A percentile compares a stretch with the other conserved stretches of the same genome.
Evolutionary conservation across 2,797 vertebrate genomes (phyloP).

Genomic region (Sphaeramia orbicularis): DNA sequence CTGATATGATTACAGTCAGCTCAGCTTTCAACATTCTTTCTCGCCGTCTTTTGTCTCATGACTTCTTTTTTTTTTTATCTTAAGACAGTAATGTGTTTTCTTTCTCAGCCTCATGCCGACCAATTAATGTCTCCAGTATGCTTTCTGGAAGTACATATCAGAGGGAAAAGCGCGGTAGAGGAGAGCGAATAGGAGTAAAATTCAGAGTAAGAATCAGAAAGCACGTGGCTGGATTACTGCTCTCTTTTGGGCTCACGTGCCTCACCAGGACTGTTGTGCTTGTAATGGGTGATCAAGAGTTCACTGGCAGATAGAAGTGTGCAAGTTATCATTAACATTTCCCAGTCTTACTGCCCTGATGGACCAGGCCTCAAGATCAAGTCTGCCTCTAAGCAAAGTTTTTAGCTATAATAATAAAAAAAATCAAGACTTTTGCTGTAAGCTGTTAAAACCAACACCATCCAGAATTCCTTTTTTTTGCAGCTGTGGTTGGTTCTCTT

Average conservation of each 20-base stretch:
- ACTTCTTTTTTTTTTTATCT: slow-evolving; percentile 24
- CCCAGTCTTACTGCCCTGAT: slow-evolving; percentile 17
- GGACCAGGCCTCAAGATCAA: not conserved
- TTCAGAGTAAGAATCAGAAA: slow-evolving; percentile 15
- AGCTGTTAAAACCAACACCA: not conserved
- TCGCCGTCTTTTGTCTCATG: not conserved
- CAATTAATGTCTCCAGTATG: slow-evolving; percentile 57
- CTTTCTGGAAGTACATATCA: slow-evolving; percentile 44
- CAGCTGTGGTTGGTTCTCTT: too few relatives aligned
- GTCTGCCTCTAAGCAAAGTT: not conserved
- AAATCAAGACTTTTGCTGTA: not conserved
- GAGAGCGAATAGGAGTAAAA: slow-evolving; percentile 25
- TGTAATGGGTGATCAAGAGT: slow-evolving; percentile 62
- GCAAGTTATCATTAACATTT: slow-evolving; percentile 34
- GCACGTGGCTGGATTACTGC: slow-evolving; percentile 62
- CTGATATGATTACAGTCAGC: not conserved
- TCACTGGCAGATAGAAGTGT: slow-evolving; percentile 55
- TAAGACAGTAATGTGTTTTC: slow-evolving; percentile 23
- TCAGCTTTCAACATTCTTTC: not conserved
- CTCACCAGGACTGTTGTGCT: slow-evolving; percentile 34
- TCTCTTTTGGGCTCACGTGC: slow-evolving; percentile 58
- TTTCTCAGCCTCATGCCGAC: slow-evolving; percentile 18
- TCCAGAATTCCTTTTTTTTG: too few relatives aligned
- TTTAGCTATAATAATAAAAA: too few relatives aligned
- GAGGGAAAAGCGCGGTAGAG: slow-evolving; percentile 13